Conservation (phyloP, 2,797 vertebrate genomes). For the Lindbergichthys nudifrons region DNA sequence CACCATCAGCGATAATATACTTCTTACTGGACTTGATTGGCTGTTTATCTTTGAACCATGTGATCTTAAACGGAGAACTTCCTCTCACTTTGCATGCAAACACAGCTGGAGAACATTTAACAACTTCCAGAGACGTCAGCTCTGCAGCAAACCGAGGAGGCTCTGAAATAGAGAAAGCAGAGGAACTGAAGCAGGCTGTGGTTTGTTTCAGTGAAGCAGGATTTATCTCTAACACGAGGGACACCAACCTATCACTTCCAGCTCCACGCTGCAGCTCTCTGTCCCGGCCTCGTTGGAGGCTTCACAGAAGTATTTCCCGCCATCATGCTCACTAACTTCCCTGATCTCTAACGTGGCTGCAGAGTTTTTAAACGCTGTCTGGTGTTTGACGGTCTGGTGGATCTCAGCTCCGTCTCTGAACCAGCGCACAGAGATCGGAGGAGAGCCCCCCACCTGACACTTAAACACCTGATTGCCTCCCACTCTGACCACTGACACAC, state of each 20-base stretch:
- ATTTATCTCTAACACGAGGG: constrained; percentile 3
- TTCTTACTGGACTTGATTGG: constrained; percentile 90
- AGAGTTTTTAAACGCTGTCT: constrained; percentile 85
- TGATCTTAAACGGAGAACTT: constrained; percentile 89
- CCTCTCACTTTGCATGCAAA: constrained; percentile 89
- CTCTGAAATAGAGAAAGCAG: constrained; percentile 82
- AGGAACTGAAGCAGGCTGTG: constrained; percentile 3
- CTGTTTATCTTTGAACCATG: constrained; percentile 91
- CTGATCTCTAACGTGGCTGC: constrained; percentile 88
- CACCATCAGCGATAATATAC: constrained; percentile 81
- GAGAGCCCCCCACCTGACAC: constrained; percentile 89
- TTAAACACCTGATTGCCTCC: constrained; percentile 88
- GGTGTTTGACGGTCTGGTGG: constrained; percentile 83
- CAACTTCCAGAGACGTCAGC: constrained; percentile 84
- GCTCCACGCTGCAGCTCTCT: constrained; percentile 88
- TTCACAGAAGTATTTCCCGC: constrained; percentile 91
- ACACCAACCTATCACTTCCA: constrained; percentile 94
- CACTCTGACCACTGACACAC: constrained; percentile 85
- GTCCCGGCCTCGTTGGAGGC: constrained; percentile 90
- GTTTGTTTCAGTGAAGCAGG: not conserved
- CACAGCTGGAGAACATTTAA: constrained; percentile 85
- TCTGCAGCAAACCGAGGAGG: constrained; percentile 89
- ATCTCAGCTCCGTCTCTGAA: constrained; percentile 91
- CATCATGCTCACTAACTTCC: constrained; percentile 84
- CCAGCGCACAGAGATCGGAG: constrained; percentile 89